Base-by-base conservation (phyloP, 2,888 invertebrate species). In the Catotricha subobsoleta region DNA sequence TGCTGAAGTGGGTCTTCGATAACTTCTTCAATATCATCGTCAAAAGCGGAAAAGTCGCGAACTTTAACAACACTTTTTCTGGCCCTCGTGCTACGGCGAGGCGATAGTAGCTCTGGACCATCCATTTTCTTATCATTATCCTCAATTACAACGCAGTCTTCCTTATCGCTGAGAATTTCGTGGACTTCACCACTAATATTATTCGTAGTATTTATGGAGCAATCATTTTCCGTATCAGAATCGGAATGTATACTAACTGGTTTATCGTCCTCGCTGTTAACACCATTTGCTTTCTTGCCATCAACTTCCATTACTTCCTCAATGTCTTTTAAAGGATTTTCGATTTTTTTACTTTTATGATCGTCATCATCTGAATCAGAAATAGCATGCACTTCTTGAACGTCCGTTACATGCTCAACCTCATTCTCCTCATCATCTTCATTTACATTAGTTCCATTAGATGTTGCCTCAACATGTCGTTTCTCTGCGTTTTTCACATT, bases 1-100 rank as follows among this genome's bases (percentile, higher is more conserved):
- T 65, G 64, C 40, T 63, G 63, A 10, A 74, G 73, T 45, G 69
- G 72, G 48, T 67, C 66, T 41, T 69, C 68, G 8, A 68, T 68
- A 45, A 68, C 67, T 27, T 63, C 62, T 15, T 54, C 52, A 3
- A 59, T 59, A 41, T 68, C 67, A 50, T 67, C 67, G 46, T 67
- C 69, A 50, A 52, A 59, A 3, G 47, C 47, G 2, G 50, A 47
- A 25, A 49, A 50, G 10, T 54, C 54, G 6, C 52, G 52, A 29
- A 57, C 58, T 44, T 58, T 58, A 28, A 52, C 51, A 48, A 49
- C 45, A 51, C 52, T 58, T 54, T 60, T 67, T 54, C 65, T 68
- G 51, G 62, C 62, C 52, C 58, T 58, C 37, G 48, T 44, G 48
- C 57, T 41, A 52, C 46, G 35, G 42, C 47, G 29, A 38, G 44